These are phyloP conservation scores for Alosa sapidissima DNA, from an alignment of 2,797 vertebrate genomes.

Conservation along the genomic window DNA sequence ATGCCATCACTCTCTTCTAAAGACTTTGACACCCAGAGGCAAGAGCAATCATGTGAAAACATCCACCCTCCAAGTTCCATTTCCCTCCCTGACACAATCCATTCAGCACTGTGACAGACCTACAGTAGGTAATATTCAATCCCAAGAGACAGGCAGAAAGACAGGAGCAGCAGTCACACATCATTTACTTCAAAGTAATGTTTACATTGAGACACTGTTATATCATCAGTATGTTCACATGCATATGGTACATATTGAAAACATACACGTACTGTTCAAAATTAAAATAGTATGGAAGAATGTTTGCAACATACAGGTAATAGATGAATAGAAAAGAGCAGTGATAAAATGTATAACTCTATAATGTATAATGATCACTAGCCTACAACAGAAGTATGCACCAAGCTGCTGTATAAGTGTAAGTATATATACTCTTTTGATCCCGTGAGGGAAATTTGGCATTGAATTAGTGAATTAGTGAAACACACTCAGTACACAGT, in stretches of 20 bases:
- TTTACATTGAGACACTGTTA: neutral
- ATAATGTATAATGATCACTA: neutral
- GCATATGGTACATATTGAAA: neutral
- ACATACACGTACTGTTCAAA: neutral
- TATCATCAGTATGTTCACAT: neutral
- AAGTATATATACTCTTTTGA: no score
- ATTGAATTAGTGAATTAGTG: no score
- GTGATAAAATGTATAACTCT: no score
- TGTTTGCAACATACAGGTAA: neutral
- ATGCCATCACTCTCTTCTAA: neutral
- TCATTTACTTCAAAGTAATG: neutral
- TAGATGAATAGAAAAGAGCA: no score
- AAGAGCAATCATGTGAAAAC: neutral
- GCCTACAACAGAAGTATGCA: no score
- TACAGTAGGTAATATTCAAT: neutral
- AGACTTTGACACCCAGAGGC: neutral
- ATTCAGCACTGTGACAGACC: neutral
- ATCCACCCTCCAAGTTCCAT: neutral
- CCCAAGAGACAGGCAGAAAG: neutral
- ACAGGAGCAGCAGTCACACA: neutral
- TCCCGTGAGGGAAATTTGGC: no score
- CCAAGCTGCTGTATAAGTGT: no score
- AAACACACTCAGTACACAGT: no score
- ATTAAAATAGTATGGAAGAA: neutral
- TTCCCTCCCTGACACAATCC: neutral